Conservation (phyloP, 2,888 invertebrate genomes). For the Pelosia muscerda region DNA sequence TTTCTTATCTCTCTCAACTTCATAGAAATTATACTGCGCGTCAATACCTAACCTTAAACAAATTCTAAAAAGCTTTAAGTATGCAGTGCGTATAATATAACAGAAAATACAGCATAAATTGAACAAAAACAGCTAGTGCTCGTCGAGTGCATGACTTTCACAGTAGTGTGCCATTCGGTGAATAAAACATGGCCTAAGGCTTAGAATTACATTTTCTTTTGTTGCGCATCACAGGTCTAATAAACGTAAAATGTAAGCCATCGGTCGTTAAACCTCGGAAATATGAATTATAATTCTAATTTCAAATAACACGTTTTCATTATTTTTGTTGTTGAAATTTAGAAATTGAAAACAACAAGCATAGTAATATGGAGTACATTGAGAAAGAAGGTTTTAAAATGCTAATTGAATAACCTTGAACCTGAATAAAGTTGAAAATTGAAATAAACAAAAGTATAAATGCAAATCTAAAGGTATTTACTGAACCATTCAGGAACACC, state of each 20-base stretch:
- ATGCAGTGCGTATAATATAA: background rate
- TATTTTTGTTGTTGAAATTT: background rate
- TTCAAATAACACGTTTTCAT: too few species aligned
- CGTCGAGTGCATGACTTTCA: background rate
- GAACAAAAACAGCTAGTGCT: background rate
- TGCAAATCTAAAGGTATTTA: background rate
- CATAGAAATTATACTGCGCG: background rate
- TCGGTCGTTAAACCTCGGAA: background rate
- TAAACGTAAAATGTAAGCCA: conserved; percentile 10
- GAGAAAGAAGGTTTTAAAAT: background rate
- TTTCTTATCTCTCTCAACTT: background rate
- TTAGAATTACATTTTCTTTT: background rate
- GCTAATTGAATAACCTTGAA: background rate
- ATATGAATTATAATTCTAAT: background rate
- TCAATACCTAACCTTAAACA: background rate
- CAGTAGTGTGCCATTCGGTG: background rate
- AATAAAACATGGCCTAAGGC: conserved; percentile 8
- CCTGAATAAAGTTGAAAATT: background rate
- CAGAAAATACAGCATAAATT: background rate
- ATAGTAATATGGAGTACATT: background rate
- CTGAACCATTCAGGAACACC: too few species aligned
- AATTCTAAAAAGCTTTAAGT: background rate
- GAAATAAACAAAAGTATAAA: background rate
- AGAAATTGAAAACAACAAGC: background rate
- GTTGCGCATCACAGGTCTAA: conserved; percentile 11